Evolutionary conservation across 2,888 invertebrate genomes (phyloP).

Genomic region (Pomacea canaliculata): DNA sequence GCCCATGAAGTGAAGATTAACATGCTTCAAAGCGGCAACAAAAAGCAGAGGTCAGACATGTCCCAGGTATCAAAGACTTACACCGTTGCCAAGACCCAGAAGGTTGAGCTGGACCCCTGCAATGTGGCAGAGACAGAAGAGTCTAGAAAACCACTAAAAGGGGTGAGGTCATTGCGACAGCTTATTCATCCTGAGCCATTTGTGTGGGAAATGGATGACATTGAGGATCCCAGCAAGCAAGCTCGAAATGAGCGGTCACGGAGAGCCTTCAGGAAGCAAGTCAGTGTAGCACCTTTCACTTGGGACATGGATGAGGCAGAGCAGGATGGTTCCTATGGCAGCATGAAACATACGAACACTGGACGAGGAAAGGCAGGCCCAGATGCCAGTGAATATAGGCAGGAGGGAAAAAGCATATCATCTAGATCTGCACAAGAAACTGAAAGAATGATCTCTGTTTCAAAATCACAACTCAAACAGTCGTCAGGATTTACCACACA

Average conservation of each 20-base stretch:
- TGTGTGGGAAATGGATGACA: conserved; percentile 38
- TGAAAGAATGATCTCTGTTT: too few species aligned
- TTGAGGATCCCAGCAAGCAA: conserved; percentile 7
- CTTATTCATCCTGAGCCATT: conserved; percentile 30
- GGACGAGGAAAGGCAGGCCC: not conserved
- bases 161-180: conserved; percentile 27
- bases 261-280: conserved; percentile 32
- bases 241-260: conserved; percentile 26
- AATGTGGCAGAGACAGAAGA: not conserved
- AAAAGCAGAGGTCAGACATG: not conserved
- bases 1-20: conserved; percentile 1
- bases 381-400: not conserved
- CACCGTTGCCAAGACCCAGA: not conserved
- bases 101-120: not conserved
- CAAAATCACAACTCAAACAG: too few species aligned
- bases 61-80: not conserved
- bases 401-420: not conserved
- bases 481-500: too few species aligned
- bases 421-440: too few species aligned
- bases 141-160: conserved; percentile 17
- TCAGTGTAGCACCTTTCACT: conserved; percentile 33
- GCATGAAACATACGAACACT: not conserved
- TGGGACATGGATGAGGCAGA: conserved; percentile 33
- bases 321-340: conserved; percentile 1
- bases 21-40: not conserved